Evolutionary conservation across 2,113 vertebrate species (phyloP).

Genomic region (Motacilla alba): DNA sequence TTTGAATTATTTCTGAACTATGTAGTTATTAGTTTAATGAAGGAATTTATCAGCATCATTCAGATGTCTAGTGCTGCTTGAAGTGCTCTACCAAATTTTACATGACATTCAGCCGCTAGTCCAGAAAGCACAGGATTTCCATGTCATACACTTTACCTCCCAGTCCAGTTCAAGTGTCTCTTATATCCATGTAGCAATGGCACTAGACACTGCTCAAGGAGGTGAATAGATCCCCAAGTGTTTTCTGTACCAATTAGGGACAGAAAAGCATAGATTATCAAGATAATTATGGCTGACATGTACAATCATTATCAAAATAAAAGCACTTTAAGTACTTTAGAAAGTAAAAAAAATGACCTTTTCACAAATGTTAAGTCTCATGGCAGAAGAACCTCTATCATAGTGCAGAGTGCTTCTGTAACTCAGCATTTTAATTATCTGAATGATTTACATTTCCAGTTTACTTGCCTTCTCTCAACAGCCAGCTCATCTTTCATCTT

Average conservation of each 20-base stretch:
- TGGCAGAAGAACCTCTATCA: neutral
- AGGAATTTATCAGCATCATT: neutral
- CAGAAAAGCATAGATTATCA: neutral
- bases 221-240: neutral
- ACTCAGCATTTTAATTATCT: slow-evolving; percentile 25
- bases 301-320: neutral
- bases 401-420: neutral
- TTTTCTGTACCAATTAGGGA: neutral
- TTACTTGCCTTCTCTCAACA: slow-evolving; percentile 20
- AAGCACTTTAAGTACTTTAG: neutral
- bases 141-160: neutral
- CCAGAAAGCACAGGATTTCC: neutral
- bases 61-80: neutral
- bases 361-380: neutral
- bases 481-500: slow-evolving; percentile 6
- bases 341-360: slow-evolving; percentile 30
- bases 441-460: slow-evolving; percentile 4
- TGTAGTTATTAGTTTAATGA: neutral
- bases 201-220: neutral
- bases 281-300: neutral
- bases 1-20: neutral
- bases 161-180: neutral
- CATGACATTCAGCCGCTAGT: neutral
- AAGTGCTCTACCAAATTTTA: neutral
- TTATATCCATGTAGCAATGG: neutral